phyloP scores from a whole-genome alignment of 2,888 invertebrate genomes.

The Petrophora chlorosata region DNA sequence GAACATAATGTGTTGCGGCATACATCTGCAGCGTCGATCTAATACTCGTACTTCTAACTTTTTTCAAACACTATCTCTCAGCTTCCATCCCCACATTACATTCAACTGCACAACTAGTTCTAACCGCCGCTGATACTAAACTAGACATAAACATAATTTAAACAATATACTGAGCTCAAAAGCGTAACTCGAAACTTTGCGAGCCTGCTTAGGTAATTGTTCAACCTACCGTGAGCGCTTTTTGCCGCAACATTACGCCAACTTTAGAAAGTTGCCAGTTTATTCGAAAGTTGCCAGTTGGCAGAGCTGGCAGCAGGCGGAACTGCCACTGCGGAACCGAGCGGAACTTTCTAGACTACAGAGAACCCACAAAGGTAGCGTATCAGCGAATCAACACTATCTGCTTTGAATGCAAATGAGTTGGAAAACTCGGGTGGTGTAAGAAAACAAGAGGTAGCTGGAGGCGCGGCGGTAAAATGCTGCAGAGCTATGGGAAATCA shows the following conservation, averaged over 20 bases:
- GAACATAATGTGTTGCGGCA: too few relatives aligned
- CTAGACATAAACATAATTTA: slow-evolving; percentile 34
- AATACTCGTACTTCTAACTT: background rate
- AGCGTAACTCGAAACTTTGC: slow-evolving; percentile 62
- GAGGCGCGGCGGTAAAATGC: slow-evolving; percentile 48
- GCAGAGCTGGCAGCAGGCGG: slow-evolving; percentile 57
- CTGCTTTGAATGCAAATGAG: slow-evolving; percentile 84
- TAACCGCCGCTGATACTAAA: slow-evolving; percentile 18
- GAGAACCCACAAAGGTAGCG: slow-evolving; percentile 78
- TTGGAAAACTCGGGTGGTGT: slow-evolving; percentile 77
- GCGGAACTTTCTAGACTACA: slow-evolving; percentile 73
- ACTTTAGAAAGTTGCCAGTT: slow-evolving; percentile 67
- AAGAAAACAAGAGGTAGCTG: slow-evolving; percentile 69
- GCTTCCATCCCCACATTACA: slow-evolving; percentile 5
- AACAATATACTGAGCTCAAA: slow-evolving; percentile 45
- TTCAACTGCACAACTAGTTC: slow-evolving; percentile 11
- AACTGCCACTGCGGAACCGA: slow-evolving; percentile 61
- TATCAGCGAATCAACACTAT: slow-evolving; percentile 79
- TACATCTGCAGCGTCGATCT: too few relatives aligned
- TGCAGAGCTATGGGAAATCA: slow-evolving; percentile 32
- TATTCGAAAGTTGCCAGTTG: slow-evolving; percentile 27
- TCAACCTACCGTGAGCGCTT: slow-evolving; percentile 80
- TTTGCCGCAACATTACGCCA: slow-evolving; percentile 79
- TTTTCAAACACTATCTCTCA: background rate
- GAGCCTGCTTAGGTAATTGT: slow-evolving; percentile 80